These are phyloP conservation scores for Cheilosia urbana DNA, from an alignment of 2,888 invertebrate genomes.

Conservation along the genomic window DNA sequence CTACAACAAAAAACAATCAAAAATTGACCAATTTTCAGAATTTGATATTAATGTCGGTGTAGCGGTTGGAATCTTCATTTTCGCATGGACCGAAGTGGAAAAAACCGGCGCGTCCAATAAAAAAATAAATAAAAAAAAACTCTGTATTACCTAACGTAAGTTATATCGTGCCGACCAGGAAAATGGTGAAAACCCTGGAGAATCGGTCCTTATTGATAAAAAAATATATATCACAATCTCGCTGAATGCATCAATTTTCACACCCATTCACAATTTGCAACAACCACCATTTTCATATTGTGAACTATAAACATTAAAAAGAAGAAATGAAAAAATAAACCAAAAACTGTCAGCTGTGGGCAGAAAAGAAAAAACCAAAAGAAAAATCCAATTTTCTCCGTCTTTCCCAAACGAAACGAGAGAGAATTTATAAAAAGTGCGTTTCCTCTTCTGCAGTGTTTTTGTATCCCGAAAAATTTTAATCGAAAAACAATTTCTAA, in stretches of 20 bases:
- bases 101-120: too few species aligned
- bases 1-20: too few species aligned
- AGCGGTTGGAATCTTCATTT: too few species aligned
- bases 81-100: too few species aligned
- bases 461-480: slow-evolving; percentile 27
- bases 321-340: slow-evolving; percentile 70
- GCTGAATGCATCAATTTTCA: background rate
- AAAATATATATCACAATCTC: background rate
- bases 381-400: slow-evolving; percentile 64
- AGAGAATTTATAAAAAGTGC: slow-evolving; percentile 39
- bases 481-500: slow-evolving; percentile 1
- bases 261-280: slow-evolving; percentile 33
- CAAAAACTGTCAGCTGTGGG: slow-evolving; percentile 73
- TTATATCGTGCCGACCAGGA: too few species aligned
- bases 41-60: too few species aligned
- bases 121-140: too few species aligned
- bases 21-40: too few species aligned
- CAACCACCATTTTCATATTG: background rate
- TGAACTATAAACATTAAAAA: slow-evolving; percentile 60
- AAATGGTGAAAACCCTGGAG: too few species aligned
- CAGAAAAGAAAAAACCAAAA: slow-evolving; percentile 44
- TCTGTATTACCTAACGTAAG: too few species aligned
- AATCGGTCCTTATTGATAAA: too few species aligned
- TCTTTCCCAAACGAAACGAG: slow-evolving; percentile 34
- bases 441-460: slow-evolving; percentile 27